Evolutionary conservation across 2,888 invertebrate species (phyloP).

Genomic region (Eupithecia pulchellata): DNA sequence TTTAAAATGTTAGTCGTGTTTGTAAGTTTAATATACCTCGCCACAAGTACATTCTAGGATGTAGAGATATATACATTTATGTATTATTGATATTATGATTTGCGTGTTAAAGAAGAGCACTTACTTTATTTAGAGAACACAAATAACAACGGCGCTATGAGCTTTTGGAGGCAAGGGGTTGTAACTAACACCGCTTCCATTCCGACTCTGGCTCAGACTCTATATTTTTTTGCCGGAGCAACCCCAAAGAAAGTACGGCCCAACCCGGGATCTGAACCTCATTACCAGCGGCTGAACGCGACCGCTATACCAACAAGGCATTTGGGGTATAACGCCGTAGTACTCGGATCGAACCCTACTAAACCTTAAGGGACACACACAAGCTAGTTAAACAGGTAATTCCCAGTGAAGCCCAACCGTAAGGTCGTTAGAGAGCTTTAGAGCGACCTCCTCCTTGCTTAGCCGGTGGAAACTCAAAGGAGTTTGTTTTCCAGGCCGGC

Average conservation of each 20-base stretch:
- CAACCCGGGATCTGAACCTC: not conserved
- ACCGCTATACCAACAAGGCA: no score
- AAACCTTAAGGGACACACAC: not conserved
- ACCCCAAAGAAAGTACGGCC: no score
- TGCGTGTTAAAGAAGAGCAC: no score
- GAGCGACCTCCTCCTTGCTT: not conserved
- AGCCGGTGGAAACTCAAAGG: slow-evolving; percentile 6
- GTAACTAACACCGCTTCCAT: not conserved
- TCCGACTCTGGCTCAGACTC: no score
- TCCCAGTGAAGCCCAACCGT: not conserved
- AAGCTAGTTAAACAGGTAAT: not conserved
- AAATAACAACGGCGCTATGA: not conserved
- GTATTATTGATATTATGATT: no score
- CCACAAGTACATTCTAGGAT: no score
- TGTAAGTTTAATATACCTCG: no score
- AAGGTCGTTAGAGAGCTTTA: not conserved
- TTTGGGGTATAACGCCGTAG: not conserved
- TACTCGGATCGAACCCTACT: not conserved
- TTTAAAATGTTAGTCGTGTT: no score
- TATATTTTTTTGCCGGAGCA: no score
- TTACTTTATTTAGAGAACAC: no score
- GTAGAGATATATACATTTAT: no score
- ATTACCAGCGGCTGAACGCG: no score
- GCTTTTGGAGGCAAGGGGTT: not conserved
- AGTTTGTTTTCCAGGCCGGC: slow-evolving; percentile 1